Evolutionary conservation across 2,888 invertebrate species (phyloP), one percentile per base, ranked within the genome.

Genomic region (Philereme vetulata): DNA sequence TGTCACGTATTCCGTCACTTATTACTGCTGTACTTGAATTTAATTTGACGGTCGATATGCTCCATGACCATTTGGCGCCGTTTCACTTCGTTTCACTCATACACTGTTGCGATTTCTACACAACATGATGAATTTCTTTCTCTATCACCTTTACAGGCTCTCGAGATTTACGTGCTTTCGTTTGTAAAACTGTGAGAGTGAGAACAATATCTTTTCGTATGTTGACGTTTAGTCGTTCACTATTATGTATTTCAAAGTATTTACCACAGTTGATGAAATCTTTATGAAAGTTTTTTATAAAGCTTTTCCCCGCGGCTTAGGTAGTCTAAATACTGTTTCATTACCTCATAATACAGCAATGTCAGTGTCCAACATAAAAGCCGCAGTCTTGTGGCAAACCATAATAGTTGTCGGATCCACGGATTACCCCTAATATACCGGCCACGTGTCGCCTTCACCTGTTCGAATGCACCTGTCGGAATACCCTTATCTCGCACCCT

Each of bases 41-140:
- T 82, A 84, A 85, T 88, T 89, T 86, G 88, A 87, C 81, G 85
- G 86, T 86, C 88, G 90, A 84, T 80, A 87, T 88, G 90, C 80
- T 86, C 76, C 64, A 75, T 85, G 86, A 67, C 77, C 85, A 86
- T 82, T 82, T 84, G 77, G 82, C 74, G 75, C 82, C 81, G 86
- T 87, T 86, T 84, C 88, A 88, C 85, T 84, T 74, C 80, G 88
- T 83, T 88, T 85, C 85, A 82, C 86, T 78, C 72, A 76, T 78
- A 81, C 78, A 71, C 69, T 74, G 71, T 67, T 74, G 77, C 84
- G 84, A 85, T 86, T 85, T 86, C 86, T 85, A 85, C 77, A 72
- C 77, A 77, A 68, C 70, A 68, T 72, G 75, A 70, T 72, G 74
- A 76, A 79, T 81, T 80, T 83, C 80, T 84, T 82, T 85, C 80